phyloP scores from a whole-genome alignment of 2,888 invertebrate genomes.

The Scaptomyza parva region DNA sequence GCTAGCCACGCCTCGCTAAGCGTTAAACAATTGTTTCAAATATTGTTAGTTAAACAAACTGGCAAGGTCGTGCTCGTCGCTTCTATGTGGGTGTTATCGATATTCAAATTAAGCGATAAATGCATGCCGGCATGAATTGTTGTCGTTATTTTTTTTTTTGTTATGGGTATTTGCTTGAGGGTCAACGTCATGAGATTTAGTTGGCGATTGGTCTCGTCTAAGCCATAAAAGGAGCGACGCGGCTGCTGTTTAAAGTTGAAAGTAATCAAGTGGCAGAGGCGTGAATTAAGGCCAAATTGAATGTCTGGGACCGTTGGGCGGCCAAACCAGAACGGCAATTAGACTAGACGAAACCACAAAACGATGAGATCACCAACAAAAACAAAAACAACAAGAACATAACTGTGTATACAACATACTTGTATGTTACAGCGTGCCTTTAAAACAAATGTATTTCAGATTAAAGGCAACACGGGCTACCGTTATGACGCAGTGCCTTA shows the following conservation, averaged over 20 bases:
- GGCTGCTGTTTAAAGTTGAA: slow-evolving; percentile 62
- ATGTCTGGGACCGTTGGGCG: slow-evolving; percentile 45
- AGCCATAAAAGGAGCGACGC: slow-evolving; percentile 62
- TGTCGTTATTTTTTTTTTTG: slow-evolving; percentile 10
- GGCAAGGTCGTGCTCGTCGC: slow-evolving; percentile 47
- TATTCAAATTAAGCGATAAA: slow-evolving; percentile 37
- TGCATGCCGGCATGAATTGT: slow-evolving; percentile 33
- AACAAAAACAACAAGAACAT: slow-evolving; percentile 44
- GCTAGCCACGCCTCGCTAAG: slow-evolving; percentile 16
- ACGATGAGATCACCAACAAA: slow-evolving; percentile 57
- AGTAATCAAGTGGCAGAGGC: slow-evolving; percentile 56
- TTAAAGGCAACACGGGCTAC: slow-evolving; percentile 18
- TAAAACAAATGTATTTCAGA: slow-evolving; percentile 10
- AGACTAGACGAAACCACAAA: slow-evolving; percentile 48
- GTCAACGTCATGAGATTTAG: slow-evolving; percentile 63
- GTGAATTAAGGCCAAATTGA: slow-evolving; percentile 67
- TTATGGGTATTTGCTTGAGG: slow-evolving; percentile 50
- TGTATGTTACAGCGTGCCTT: slow-evolving; percentile 23
- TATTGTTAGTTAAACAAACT: slow-evolving; percentile 38
- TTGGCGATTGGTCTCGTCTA: slow-evolving; percentile 38
- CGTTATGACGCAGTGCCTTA: slow-evolving; percentile 28
- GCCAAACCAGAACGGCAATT: slow-evolving; percentile 38
- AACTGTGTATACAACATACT: slow-evolving; percentile 35
- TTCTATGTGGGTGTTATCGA: slow-evolving; percentile 56
- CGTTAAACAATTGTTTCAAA: slow-evolving; percentile 47